Evolutionary conservation across 2,888 invertebrate genomes (phyloP), one percentile per base, ranked within the genome.

Genomic region (Cerceris rybyensis): DNA sequence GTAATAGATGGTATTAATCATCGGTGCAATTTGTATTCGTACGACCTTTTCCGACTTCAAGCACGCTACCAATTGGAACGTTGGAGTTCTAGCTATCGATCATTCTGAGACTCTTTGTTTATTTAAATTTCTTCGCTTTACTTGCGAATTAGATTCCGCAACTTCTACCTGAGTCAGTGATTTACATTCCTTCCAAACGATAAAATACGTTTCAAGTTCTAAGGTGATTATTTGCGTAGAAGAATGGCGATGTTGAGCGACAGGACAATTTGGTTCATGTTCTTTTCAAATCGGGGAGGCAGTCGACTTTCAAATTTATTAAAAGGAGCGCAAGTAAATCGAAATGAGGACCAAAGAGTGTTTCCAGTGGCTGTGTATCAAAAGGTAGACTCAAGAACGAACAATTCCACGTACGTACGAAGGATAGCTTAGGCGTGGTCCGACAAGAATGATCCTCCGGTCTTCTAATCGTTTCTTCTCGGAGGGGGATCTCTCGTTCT

Each of bases 391-490:
- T 28, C 16, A 67, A 46, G 13, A 39, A 17, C 54, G 61, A 79
- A 77, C 68, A 69, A 78, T 79, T 79, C 69, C 66, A 52, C 55
- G 58, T 67, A 54, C 50, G 43, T 43, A 39, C 16, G 66, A 75
- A 66, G 57, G 68, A 71, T 69, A 58, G 71, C 17, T 69, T 75
- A 69, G 80, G 79, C 75, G 80, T 79, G 80, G 80, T 70, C 59
- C 65, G 59, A 69, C 55, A 60, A 74, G 64, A 68, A 76, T 50
- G 60, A 75, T 75, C 64, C 69, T 57, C 67, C 61, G 43, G n/a
- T 75, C 74, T 54, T 75, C 75, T 72, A 80, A 82, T 72, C 72
- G 70, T 68, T 80, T 75, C 70, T 69, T 65, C 67, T 80, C 70
- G 58, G 69, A 80, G 80, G 73, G 69, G 71, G 81, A 68, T 66